phyloP scores from a whole-genome alignment of 2,888 invertebrate genomes.

The Netelia virgata region DNA sequence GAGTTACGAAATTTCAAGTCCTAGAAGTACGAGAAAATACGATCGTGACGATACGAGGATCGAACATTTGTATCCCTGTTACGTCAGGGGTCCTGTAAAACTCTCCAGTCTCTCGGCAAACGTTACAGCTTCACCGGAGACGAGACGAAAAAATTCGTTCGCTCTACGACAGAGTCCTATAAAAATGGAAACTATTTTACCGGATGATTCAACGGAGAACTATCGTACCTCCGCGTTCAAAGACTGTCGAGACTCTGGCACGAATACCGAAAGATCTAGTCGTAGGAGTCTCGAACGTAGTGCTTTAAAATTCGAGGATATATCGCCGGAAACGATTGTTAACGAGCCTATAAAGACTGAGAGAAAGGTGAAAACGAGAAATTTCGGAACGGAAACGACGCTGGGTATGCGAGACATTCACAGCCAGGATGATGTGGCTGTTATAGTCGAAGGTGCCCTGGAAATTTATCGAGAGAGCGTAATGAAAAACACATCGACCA shows the following conservation, averaged over 20 bases:
- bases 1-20: constrained; percentile 38
- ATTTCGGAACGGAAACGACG: constrained; percentile 76
- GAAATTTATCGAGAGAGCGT: constrained; percentile 74
- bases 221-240: constrained; percentile 19
- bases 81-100: constrained; percentile 37
- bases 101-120: constrained; percentile 52
- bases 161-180: constrained; percentile 70
- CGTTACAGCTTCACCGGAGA: constrained; percentile 62
- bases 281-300: constrained; percentile 68
- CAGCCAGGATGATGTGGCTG: constrained; percentile 75
- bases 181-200: constrained; percentile 71
- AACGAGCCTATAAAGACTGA: background rate
- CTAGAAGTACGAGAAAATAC: constrained; percentile 43
- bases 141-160: constrained; percentile 64
- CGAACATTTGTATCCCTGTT: constrained; percentile 50
- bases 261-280: constrained; percentile 72
- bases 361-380: constrained; percentile 62
- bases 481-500: constrained; percentile 71
- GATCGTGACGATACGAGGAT: constrained; percentile 55
- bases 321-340: constrained; percentile 66
- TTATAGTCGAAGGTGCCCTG: constrained; percentile 78
- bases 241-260: constrained; percentile 73
- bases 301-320: constrained; percentile 74
- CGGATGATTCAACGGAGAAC: constrained; percentile 24
- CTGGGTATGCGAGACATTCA: constrained; percentile 82